phyloP scores from a whole-genome alignment of 2,888 invertebrate species.

The Euclidia mi region DNA sequence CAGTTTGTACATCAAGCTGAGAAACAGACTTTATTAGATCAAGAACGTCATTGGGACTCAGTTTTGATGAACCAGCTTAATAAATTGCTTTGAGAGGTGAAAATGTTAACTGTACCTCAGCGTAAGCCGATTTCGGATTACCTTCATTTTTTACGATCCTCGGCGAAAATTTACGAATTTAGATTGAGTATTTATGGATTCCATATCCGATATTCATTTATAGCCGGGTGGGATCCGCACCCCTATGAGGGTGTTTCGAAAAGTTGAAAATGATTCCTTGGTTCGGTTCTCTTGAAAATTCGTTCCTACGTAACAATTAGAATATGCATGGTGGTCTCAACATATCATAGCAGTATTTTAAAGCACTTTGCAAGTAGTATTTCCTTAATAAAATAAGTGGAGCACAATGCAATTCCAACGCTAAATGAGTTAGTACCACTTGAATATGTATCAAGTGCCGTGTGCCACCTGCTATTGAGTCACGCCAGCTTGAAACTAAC shows the following conservation, averaged over 20 bases:
- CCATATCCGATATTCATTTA: slow-evolving; percentile 82
- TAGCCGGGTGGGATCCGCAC: slow-evolving; percentile 69
- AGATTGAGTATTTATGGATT: slow-evolving; percentile 85
- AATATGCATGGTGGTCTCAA: background rate
- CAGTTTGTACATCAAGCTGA: slow-evolving; percentile 41
- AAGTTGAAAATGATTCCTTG: slow-evolving; percentile 69
- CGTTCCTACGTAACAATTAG: slow-evolving; percentile 6
- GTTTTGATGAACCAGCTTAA: slow-evolving; percentile 43
- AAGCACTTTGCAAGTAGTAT: background rate
- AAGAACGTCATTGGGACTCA: slow-evolving; percentile 18
- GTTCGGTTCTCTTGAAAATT: slow-evolving; percentile 46
- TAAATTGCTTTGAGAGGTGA: slow-evolving; percentile 66
- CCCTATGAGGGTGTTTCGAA: slow-evolving; percentile 61
- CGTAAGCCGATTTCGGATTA: slow-evolving; percentile 79
- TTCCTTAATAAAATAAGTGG: slow-evolving; percentile 4
- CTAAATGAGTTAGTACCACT: slow-evolving; percentile 11
- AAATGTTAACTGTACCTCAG: slow-evolving; percentile 70
- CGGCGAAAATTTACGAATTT: slow-evolving; percentile 82
- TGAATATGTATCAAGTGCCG: slow-evolving; percentile 14
- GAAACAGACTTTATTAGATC: slow-evolving; percentile 11
- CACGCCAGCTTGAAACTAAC: slow-evolving; percentile 8
- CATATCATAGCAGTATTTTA: background rate
- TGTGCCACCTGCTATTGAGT: slow-evolving; percentile 10
- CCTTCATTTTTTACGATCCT: slow-evolving; percentile 78
- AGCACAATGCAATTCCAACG: background rate